Evolutionary conservation across 2,113 vertebrate genomes (phyloP).

Genomic region (Oryzias melastigma): DNA sequence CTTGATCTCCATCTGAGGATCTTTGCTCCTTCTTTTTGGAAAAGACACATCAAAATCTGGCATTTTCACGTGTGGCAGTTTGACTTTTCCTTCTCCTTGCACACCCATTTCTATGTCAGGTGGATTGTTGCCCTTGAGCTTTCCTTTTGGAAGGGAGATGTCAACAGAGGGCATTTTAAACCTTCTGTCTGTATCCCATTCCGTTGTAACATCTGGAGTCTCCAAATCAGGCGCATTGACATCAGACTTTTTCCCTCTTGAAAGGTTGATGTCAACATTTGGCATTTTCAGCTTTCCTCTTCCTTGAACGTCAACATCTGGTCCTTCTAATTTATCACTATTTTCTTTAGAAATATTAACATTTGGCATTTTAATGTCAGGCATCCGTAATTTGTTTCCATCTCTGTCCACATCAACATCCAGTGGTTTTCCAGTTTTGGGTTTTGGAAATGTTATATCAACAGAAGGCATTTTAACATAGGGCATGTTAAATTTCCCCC

Average conservation of each 20-base stretch:
- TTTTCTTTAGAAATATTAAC: constrained; percentile 59
- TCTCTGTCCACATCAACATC: constrained; percentile 34
- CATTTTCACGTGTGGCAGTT: constrained; percentile 49
- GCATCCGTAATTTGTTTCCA: constrained; percentile 46
- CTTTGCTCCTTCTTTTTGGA: constrained; percentile 28
- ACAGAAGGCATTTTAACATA: constrained; percentile 60
- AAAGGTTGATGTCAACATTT: constrained; percentile 55
- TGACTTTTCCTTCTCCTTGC: constrained; percentile 27
- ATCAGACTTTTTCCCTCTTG: constrained; percentile 25
- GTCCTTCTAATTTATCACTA: constrained; percentile 14
- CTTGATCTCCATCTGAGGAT: constrained; percentile 25
- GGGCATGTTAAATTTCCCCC: constrained; percentile 58
- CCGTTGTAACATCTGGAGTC: constrained; percentile 2
- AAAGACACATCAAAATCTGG: constrained; percentile 47
- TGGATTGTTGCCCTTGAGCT: constrained; percentile 30
- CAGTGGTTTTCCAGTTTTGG: constrained; percentile 51
- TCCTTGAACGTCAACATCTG: constrained; percentile 36
- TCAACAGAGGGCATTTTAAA: constrained; percentile 53
- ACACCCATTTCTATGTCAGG: constrained; percentile 24
- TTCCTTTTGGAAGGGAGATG: constrained; percentile 45
- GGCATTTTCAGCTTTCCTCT: constrained; percentile 49
- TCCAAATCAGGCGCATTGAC: constrained; percentile 28
- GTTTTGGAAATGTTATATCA: constrained; percentile 53
- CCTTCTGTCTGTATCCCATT: background rate
- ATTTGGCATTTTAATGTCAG: constrained; percentile 53